Evolutionary conservation across 2,797 vertebrate species (phyloP).

Genomic region (Graptemys geographica): DNA sequence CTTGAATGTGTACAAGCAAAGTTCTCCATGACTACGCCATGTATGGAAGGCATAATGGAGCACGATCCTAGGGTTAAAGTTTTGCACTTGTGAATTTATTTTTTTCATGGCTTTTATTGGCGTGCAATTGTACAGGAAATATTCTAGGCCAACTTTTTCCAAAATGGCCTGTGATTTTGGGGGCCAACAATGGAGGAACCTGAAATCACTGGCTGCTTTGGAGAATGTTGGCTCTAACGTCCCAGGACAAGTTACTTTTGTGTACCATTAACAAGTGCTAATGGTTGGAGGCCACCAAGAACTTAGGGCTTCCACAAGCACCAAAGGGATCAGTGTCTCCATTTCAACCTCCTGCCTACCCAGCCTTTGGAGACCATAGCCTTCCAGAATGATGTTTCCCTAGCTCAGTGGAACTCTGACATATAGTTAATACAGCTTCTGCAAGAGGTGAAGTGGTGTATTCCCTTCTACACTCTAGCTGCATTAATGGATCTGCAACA

Average conservation of each 20-base stretch:
- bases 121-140: slow-evolving; percentile 5
- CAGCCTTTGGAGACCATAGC: not conserved
- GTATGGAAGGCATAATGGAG: slow-evolving; percentile 28
- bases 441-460: not conserved
- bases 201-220: slow-evolving; percentile 45
- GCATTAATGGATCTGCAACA: not conserved
- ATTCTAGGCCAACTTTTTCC: slow-evolving; percentile 38
- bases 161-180: slow-evolving; percentile 47
- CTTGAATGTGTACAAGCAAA: not conserved
- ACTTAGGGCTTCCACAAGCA: slow-evolving; percentile 10
- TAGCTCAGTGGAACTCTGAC: not conserved
- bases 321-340: not conserved
- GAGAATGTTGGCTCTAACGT: slow-evolving; percentile 20
- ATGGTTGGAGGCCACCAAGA: slow-evolving; percentile 10
- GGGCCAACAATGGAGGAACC: slow-evolving; percentile 10
- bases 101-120: slow-evolving; percentile 66
- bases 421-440: not conserved
- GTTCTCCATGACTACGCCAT: not conserved
- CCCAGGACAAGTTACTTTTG: slow-evolving; percentile 37
- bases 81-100: slow-evolving; percentile 68
- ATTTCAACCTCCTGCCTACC: not conserved
- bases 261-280: not conserved
- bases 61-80: not conserved
- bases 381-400: not conserved
- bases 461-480: not conserved